These are phyloP conservation scores for Scatophagus argus DNA, from an alignment of 2,113 vertebrate species.

Conservation along the genomic window DNA sequence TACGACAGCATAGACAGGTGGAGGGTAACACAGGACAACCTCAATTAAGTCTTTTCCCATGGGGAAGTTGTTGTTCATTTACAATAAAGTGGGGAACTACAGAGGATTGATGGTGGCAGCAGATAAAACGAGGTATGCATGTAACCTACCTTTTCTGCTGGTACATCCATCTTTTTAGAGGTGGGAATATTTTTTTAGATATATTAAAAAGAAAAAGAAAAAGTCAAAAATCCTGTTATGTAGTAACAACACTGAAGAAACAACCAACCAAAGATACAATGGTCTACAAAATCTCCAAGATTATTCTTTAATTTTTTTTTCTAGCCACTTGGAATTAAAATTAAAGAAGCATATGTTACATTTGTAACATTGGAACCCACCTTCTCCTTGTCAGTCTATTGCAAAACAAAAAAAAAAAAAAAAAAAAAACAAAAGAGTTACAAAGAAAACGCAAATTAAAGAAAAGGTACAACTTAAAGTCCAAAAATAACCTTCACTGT, in stretches of 20 bases:
- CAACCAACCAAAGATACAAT: not conserved
- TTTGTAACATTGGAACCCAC: slow-evolving; percentile 50
- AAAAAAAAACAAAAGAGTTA: slow-evolving; percentile 43
- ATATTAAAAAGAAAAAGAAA: slow-evolving; percentile 15
- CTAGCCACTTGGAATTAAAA: not conserved
- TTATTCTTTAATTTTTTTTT: too few species aligned
- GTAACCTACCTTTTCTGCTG: slow-evolving; percentile 70
- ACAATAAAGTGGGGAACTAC: not conserved
- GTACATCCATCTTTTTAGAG: slow-evolving; percentile 60
- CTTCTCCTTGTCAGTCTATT: slow-evolving; percentile 74
- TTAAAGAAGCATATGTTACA: not conserved
- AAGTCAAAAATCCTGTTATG: slow-evolving; percentile 17
- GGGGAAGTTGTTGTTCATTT: slow-evolving; percentile 4
- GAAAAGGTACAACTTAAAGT: slow-evolving; percentile 1
- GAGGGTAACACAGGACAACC: slow-evolving; percentile 30
- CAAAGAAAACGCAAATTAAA: slow-evolving; percentile 29
- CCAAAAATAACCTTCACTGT: not conserved
- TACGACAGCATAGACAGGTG: slow-evolving; percentile 25
- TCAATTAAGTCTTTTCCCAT: not conserved
- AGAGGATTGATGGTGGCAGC: not conserved
- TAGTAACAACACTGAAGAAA: not conserved
- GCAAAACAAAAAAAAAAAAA: slow-evolving; percentile 53
- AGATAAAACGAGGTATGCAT: too few species aligned
- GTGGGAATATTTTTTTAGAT: slow-evolving; percentile 56
- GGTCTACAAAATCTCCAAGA: too few species aligned